Base-by-base conservation (phyloP, 2,888 invertebrate genomes). In the Drosophila recens region DNA sequence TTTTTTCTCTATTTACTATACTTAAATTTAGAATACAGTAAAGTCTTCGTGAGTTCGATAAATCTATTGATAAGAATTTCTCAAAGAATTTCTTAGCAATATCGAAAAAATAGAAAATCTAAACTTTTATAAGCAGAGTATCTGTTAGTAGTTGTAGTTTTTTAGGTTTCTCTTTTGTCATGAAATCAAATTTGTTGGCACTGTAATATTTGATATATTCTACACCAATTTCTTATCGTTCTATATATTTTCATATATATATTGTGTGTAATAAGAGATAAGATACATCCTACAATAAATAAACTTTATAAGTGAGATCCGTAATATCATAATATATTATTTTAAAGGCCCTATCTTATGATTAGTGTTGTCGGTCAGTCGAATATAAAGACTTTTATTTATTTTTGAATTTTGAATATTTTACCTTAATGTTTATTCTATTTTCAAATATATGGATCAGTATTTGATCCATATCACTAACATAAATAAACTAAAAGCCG, bases 11-110 rank as follows among this genome's bases (percentile, higher is more conserved):
- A 45, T 59, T 64, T 53, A 53, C 69, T 65, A 36, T 69, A 63
- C 72, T 65, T 76, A 72, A 88, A 68, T 77, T 83, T 86, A 68
- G 87, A 74, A 83, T 70, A 80, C 67, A 71, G 68, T 82, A 33
- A 48, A 69, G 43, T 51, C 57, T 48, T 56, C n/a, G 20, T 15
- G 36, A 57, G 53, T 56, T 73, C 43, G 67, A 67, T 56, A 49
- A 42, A 51, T 36, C 23, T 34, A 58, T 49, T 48, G 68, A 69
- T 69, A 67, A 45, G 36, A 27, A 48, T 30, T 54, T 15, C 33
- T 23, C 38, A 4, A 9, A 38, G 17, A n/a, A 11, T n/a, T 40
- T 38, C 27, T 36, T 46, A 3, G 13, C 9, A n/a, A 30, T 42
- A 42, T 30, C 30, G 17, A 10, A 9, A 17, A 43, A 8, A 36